Conservation (phyloP, 2,113 vertebrate genomes). For the Misgurnus anguillicaudatus region DNA sequence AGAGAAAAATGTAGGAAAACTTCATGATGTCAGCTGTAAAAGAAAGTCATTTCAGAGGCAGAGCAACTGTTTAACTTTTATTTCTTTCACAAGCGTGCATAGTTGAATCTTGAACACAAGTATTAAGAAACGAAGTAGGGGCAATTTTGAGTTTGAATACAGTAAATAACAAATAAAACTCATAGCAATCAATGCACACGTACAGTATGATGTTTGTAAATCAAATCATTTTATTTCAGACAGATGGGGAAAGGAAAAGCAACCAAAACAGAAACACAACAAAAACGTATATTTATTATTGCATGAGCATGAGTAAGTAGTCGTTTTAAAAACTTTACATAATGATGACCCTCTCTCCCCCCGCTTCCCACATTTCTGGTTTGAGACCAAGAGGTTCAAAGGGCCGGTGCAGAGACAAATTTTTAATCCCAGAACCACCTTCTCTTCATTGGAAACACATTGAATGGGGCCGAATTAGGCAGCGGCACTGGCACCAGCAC, state of each 20-base stretch:
- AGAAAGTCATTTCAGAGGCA: too few relatives aligned
- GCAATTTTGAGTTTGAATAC: too few relatives aligned
- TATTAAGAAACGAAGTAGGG: too few relatives aligned
- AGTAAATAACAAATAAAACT: constrained; percentile 14
- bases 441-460: constrained; percentile 18
- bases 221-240: constrained; percentile 39
- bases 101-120: too few relatives aligned
- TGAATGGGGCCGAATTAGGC: constrained; percentile 4
- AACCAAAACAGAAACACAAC: neutral
- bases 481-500: constrained; percentile 28
- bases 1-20: too few relatives aligned
- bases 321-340: constrained; percentile 12
- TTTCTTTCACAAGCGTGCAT: too few relatives aligned
- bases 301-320: neutral
- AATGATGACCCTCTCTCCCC: neutral
- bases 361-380: neutral
- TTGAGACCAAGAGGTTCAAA: constrained; percentile 17
- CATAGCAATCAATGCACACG: constrained; percentile 32
- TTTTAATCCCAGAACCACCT: constrained; percentile 1
- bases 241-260: constrained; percentile 35
- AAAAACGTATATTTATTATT: neutral
- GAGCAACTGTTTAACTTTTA: too few relatives aligned
- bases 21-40: too few relatives aligned
- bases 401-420: neutral
- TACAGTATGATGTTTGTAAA: constrained; percentile 24